These are phyloP conservation scores for Metalampra italica DNA, from an alignment of 2,888 invertebrate genomes.

Conservation along the genomic window DNA sequence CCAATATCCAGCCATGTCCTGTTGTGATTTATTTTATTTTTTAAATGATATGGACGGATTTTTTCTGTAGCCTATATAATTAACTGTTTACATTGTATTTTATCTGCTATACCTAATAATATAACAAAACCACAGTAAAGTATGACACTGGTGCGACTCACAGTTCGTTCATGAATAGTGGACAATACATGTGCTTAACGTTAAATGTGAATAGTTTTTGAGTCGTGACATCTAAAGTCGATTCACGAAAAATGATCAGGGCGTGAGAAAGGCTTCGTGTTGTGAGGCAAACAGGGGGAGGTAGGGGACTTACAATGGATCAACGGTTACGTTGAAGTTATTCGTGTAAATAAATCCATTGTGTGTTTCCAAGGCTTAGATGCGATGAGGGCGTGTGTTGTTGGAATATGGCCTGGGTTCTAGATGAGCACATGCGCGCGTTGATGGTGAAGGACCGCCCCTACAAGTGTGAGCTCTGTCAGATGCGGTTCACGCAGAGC, in stretches of 20 bases:
- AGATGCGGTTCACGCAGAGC: slow-evolving; percentile 85
- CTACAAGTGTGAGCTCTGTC: slow-evolving; percentile 83
- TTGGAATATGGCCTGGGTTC: slow-evolving; percentile 65
- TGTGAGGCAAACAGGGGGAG: slow-evolving; percentile 76
- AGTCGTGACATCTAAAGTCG: slow-evolving; percentile 56
- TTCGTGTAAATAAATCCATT: slow-evolving; percentile 29
- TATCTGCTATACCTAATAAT: slow-evolving; percentile 21
- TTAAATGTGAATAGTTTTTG: slow-evolving; percentile 76
- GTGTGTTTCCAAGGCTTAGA: slow-evolving; percentile 40
- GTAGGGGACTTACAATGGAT: slow-evolving; percentile 57
- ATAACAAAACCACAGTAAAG: slow-evolving; percentile 28
- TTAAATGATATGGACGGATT: slow-evolving; percentile 34
- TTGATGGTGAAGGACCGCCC: slow-evolving; percentile 78
- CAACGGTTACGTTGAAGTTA: slow-evolving; percentile 8
- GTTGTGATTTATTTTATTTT: no score
- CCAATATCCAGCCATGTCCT: no score
- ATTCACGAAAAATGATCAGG: slow-evolving; percentile 55
- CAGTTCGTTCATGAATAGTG: slow-evolving; percentile 39
- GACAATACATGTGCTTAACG: slow-evolving; percentile 60
- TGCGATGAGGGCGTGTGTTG: slow-evolving; percentile 39
- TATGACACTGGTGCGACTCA: slow-evolving; percentile 65
- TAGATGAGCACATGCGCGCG: slow-evolving; percentile 77
- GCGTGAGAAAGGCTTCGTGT: slow-evolving; percentile 66
- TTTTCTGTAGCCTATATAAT: slow-evolving; percentile 22
- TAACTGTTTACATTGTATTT: slow-evolving; percentile 11